These are phyloP conservation scores for Allophyes oxyacanthae DNA, from an alignment of 2,888 invertebrate species.

Conservation along the genomic window DNA sequence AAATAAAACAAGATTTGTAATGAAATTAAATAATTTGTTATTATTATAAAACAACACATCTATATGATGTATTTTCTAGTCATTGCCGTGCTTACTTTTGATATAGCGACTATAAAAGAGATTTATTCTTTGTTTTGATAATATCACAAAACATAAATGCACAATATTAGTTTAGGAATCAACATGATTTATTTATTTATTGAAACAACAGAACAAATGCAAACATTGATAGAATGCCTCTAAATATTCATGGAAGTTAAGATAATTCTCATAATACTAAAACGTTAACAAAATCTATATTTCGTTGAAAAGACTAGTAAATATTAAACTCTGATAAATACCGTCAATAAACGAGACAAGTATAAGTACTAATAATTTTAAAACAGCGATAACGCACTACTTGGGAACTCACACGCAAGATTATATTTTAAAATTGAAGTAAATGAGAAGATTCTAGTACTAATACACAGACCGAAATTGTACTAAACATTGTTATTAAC, in stretches of 20 bases:
- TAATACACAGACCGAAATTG: slow-evolving; percentile 18
- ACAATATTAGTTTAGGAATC: slow-evolving; percentile 54
- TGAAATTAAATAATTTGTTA: slow-evolving; percentile 87
- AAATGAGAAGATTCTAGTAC: slow-evolving; percentile 14
- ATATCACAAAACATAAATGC: slow-evolving; percentile 75
- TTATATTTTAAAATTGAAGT: slow-evolving; percentile 15
- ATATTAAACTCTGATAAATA: slow-evolving; percentile 30
- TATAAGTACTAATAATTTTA: slow-evolving; percentile 41
- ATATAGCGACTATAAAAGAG: slow-evolving; percentile 50
- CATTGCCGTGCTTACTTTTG: slow-evolving; percentile 72
- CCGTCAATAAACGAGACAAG: slow-evolving; percentile 40
- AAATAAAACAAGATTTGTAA: slow-evolving; percentile 81
- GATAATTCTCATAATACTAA: slow-evolving; percentile 35
- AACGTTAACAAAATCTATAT: slow-evolving; percentile 42
- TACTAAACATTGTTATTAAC: slow-evolving; percentile 15
- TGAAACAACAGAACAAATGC: slow-evolving; percentile 52
- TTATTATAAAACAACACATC: slow-evolving; percentile 87
- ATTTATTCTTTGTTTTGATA: slow-evolving; percentile 53
- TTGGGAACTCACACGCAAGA: slow-evolving; percentile 18
- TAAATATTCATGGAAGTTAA: slow-evolving; percentile 33
- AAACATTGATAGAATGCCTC: slow-evolving; percentile 36
- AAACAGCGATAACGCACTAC: slow-evolving; percentile 34
- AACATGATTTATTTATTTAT: slow-evolving; percentile 55
- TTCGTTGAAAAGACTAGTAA: slow-evolving; percentile 58
- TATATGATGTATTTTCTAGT: slow-evolving; percentile 87